Base-by-base conservation (phyloP, 1,140 invertebrate genomes). In the Pemphigus obesinymphae region DNA sequence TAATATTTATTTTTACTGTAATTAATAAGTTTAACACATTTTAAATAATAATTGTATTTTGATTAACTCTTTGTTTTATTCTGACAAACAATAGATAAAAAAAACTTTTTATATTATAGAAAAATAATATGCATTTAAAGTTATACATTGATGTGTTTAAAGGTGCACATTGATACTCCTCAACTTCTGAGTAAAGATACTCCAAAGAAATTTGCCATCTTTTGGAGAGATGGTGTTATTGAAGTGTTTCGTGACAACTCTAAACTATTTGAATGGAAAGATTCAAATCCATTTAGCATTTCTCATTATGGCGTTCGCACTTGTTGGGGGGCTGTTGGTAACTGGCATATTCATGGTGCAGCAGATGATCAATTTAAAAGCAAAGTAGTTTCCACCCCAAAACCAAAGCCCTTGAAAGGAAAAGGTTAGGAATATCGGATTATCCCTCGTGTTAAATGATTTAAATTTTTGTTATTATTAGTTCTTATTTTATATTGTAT, bases 261-360 rank as follows among this genome's bases (percentile, higher is more conserved):
- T 80, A 80, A 80, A 80, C 17, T 80, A 80, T 80, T 80, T 63
- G 76, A 80, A 63, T 94, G 91, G 88, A 86, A 88, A 2, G 92
- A 95, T 85, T 90, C 91, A 1, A 90, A 92, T 83, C 90, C 91
- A 0, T 91, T 93, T 85, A 87, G 88, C 0, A 89, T 95, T 37
- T 89, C 89, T 83, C 91, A 92, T 86, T 92, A 94, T 29, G 94
- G 94, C 58, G 90, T 95, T 20, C 93, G 92, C 86, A 96, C 95
- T 66, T 93, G 93, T 70, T 95, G 94, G 93, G 94, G 94, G 34
- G 91, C 94, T 0, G 88, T 86, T 82, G 94, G 94, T n/a, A 90
- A 91, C 43, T 96, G 94, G 94, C 88, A 92, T 40, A 90, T 96
- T 85, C 92, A 95, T 89, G 92, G 92, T 93, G 82, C 37, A 63